Evolutionary conservation across 2,888 invertebrate species (phyloP), one percentile per base, ranked within the genome.

Genomic region (Cylindroiulus punctatus): DNA sequence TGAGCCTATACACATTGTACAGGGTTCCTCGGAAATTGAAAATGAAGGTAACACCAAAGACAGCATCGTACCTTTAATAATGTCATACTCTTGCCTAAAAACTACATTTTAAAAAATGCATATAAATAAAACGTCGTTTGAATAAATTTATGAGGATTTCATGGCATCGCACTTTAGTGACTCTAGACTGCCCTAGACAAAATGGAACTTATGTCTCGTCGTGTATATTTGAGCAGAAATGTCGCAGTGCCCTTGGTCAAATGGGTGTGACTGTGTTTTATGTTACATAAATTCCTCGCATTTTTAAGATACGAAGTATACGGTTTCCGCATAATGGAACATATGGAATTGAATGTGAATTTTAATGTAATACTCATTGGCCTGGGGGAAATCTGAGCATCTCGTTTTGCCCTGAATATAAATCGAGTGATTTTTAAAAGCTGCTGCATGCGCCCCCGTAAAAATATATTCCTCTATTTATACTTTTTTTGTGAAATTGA

Each of bases 171-270:
- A 40, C 40, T 40, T 40, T 40, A 40, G 40, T 7, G 40, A 40
- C n/a, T n/a, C n/a, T n/a, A n/a, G n/a, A n/a, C n/a, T n/a, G n/a
- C 8, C 17, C 14, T 7, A 10, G 47, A 14, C 47, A 17, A 14
- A 47, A 47, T 10, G 1, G 14, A 47, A 47, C 14, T 47, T 17
- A 10, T 12, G 65, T 26, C 26, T 65, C 65, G 8, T 12, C 26
- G n/a, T 65, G 65, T 22, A 65, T 26, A 8, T 22, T 26, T 65
- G 65, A 26, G 26, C 1, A 12, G 10, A 65, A 65, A 65, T 65
- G 65, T 65, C 65, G 65, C 65, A 65, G 65, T 65, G 65, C 65
- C 65, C 8, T 65, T 65, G 65, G 65, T 65, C 65, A 65, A 65
- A 65, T 65, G 65, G 8, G 65, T 2, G 17, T 52, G 19, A 2